A percentile compares a stretch with the other conserved stretches of the same genome.
Evolutionary conservation across 2,888 invertebrate genomes (phyloP).

Genomic region (Noctua fimbriata): DNA sequence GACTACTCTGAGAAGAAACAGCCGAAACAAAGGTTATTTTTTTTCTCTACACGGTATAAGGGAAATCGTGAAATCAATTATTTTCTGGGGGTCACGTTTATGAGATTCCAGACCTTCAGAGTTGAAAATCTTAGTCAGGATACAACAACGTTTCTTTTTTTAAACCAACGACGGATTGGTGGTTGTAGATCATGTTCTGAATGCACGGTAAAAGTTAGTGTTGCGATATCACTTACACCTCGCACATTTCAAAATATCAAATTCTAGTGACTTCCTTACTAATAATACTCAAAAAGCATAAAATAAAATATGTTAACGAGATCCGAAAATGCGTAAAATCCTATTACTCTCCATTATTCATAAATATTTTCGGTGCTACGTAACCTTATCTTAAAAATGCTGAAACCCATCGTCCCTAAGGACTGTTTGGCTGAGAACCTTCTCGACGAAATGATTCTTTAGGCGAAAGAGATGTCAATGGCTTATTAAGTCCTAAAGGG

Average conservation of each 20-base stretch:
- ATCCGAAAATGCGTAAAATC: constrained; percentile 40
- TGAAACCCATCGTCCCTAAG: constrained; percentile 51
- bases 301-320: neutral
- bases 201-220: neutral
- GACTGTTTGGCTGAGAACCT: constrained; percentile 48
- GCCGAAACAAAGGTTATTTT: too few relatives aligned
- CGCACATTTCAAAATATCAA: neutral
- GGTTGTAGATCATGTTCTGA: neutral
- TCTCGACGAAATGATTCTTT: constrained; percentile 52
- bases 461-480: constrained; percentile 42
- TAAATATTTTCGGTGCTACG: constrained; percentile 41
- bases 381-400: constrained; percentile 55
- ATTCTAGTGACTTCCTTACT: neutral
- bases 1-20: too few relatives aligned
- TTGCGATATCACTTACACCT: neutral
- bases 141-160: neutral
- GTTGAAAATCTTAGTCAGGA: neutral
- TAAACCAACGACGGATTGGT: neutral
- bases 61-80: neutral
- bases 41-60: neutral
- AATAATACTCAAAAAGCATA: neutral
- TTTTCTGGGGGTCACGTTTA: neutral
- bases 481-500: constrained; percentile 34
- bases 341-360: constrained; percentile 36
- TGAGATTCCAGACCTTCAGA: neutral